Percentiles rank a stretch among this genome's conserved stretches.
phyloP scores from a whole-genome alignment of 30 jellyfish, hydroid and myxozoan species.

The Aurelia sp. region DNA sequence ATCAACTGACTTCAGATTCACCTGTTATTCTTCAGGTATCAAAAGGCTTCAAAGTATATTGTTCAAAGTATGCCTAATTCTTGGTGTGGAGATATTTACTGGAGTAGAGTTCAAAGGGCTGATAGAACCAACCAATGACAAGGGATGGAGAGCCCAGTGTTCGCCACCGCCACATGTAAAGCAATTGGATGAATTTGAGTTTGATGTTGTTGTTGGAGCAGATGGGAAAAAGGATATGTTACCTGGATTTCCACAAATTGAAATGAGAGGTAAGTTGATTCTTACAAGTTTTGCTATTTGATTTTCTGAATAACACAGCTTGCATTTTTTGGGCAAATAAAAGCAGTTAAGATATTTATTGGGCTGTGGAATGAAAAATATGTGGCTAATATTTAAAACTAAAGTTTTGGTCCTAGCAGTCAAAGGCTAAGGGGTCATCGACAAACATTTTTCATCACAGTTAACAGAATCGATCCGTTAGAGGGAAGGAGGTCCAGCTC shows the following conservation, averaged over 20 bases:
- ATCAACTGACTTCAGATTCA: no score
- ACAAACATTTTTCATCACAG: no score
- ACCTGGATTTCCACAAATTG: conserved; percentile 99
- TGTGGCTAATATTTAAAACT: no score
- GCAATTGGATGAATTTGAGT: conserved; percentile 58
- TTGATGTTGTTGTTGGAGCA: conserved; percentile 92
- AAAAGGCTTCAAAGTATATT: conserved; percentile 79
- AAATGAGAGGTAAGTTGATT: conserved; percentile 82
- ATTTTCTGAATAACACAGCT: no score
- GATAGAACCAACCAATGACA: conserved; percentile 81
- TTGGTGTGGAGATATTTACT: conserved; percentile 82
- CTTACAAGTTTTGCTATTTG: no score
- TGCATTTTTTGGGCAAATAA: no score
- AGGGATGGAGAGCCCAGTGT: conserved; percentile 85
- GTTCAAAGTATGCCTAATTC: conserved; percentile 81
- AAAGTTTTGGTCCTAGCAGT: no score
- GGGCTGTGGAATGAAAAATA: no score
- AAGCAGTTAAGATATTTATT: no score
- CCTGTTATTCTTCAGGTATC: conserved; percentile 64
- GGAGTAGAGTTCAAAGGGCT: conserved; percentile 79
- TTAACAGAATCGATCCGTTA: no score
- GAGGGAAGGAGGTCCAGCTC: no score
- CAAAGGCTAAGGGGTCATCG: no score
- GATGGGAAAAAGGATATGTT: conserved; percentile 97
- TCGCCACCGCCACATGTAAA: conserved; percentile 85